Percentiles rank a stretch among this genome's conserved stretches.
phyloP scores from a whole-genome alignment of 2,113 vertebrate species.

The Hystrix brachyura region DNA sequence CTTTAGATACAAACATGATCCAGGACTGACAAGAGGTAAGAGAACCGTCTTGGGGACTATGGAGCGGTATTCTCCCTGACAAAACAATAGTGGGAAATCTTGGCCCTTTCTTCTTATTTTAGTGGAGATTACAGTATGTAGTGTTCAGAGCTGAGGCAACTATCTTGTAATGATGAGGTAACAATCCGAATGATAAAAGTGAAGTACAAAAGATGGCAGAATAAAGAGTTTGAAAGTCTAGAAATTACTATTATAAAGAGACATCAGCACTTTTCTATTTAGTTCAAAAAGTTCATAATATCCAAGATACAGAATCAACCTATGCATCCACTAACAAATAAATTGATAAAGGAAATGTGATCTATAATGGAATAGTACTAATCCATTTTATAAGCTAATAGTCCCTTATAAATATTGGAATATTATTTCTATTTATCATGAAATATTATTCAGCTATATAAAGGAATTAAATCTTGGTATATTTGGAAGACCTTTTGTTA shows the following conservation, averaged over 20 bases:
- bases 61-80: neutral
- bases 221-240: neutral
- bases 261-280: neutral
- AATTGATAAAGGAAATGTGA: neutral
- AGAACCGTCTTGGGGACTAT: neutral
- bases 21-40: neutral
- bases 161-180: neutral
- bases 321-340: neutral
- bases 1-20: neutral
- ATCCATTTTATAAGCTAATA: neutral
- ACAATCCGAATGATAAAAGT: neutral
- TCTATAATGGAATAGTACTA: neutral
- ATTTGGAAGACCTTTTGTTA: neutral
- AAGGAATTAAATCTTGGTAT: neutral
- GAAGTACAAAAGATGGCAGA: neutral
- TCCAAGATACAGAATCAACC: neutral
- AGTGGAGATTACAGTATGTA: neutral
- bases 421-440: neutral
- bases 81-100: neutral
- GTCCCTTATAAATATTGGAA: neutral
- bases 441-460: neutral
- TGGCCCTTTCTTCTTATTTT: neutral
- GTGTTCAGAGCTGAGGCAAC: neutral
- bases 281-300: neutral
- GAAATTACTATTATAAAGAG: neutral